Base-by-base conservation (phyloP, 2,797 vertebrate genomes). In the Trachurus trachurus region DNA sequence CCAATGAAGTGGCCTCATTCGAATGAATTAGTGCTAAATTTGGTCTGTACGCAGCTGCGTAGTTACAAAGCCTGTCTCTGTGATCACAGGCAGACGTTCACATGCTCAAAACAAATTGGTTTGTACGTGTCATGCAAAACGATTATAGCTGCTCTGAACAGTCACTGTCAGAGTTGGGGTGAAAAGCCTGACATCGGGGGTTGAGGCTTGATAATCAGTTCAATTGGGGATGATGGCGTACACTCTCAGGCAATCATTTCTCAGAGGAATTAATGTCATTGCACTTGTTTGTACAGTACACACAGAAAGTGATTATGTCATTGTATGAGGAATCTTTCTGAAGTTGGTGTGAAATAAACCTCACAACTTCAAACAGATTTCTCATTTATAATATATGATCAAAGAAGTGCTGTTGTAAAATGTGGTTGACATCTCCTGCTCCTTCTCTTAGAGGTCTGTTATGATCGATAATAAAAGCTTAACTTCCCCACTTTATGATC, bases 401-500 rank as follows among this genome's bases (percentile, higher is more conserved):
- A 22, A 19, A 63, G 15, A 44, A 53, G 10, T n/a, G 50, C 34
- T 22, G n/a, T 60, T 37, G 10, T 21, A 50, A 21, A 29, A 39
- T 17, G 31, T 47, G 63, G 29, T 9, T 50, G 29, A 21, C 2
- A 5, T 54, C 7, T 44, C 44, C 17, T 17, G 6, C n/a, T 34
- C 39, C 12, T 26, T 49, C 66, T 81, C 40, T 31, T 21, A 15
- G 34, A 71, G 58, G 54, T 76, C 45, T 71, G 5, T 40, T 77
- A 64, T 62, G 73, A 86, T 82, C 76, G 50, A 66, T 76, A 76
- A 60, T 62, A 71, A 74, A 45, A 76, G 44, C 68, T 65, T 80
- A 74, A 71, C 50, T 56, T 74, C 34, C 56, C 26, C 22, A 62
- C 63, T 47, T 62, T 47, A 40, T 53, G 50, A 57, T 56, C 65